Evolutionary conservation across 2,113 vertebrate species (phyloP).

Genomic region (Pteropus alecto): DNA sequence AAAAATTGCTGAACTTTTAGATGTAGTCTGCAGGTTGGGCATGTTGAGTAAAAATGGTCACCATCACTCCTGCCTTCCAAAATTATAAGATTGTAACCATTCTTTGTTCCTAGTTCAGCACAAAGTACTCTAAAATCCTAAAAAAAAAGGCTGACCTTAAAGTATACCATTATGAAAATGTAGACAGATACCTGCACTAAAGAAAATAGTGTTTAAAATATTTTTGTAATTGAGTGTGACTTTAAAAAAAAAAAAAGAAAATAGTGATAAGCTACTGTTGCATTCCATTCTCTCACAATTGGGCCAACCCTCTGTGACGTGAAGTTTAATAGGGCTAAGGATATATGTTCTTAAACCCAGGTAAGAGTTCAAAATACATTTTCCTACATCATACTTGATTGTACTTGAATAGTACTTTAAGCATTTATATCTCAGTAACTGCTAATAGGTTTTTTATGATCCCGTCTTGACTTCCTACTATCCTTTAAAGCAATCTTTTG

Average conservation of each 20-base stretch:
- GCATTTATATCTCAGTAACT: conserved; percentile 6
- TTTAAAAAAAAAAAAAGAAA: neutral
- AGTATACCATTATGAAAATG: neutral
- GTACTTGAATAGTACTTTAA: conserved; percentile 27
- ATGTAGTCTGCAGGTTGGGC: neutral
- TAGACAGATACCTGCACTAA: neutral
- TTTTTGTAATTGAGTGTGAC: no score
- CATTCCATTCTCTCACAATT: neutral
- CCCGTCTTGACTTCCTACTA: neutral
- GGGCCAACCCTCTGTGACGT: neutral
- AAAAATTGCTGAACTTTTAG: conserved; percentile 31
- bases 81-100: neutral
- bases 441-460: neutral
- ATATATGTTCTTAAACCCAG: neutral
- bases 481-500: neutral
- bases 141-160: neutral
- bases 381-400: neutral
- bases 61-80: neutral
- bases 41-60: conserved; percentile 2
- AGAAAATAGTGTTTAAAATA: neutral
- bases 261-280: neutral
- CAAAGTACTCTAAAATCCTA: neutral
- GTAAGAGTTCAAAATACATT: neutral
- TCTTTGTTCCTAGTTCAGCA: conserved; percentile 26
- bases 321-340: neutral